Conservation (phyloP, 2,888 invertebrate species). For the Hypolimnas misippus region DNA sequence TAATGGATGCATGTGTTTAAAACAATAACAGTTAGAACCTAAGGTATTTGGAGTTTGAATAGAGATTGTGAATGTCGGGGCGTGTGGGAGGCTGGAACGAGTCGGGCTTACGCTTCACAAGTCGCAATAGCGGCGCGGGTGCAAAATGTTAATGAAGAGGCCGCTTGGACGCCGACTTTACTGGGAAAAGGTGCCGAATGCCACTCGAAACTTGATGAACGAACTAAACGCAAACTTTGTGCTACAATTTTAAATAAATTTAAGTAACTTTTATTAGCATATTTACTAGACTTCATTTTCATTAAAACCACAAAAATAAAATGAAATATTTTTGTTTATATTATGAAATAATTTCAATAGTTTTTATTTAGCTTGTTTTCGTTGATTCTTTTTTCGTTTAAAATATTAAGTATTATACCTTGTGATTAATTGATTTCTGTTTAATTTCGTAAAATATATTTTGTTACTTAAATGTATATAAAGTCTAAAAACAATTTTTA, state of each 20-base stretch:
- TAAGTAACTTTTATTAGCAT: too few relatives aligned
- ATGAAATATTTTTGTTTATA: too few relatives aligned
- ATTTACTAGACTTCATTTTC: too few relatives aligned
- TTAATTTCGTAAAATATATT: too few relatives aligned
- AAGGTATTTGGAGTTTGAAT: constrained; percentile 1
- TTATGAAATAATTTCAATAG: too few relatives aligned
- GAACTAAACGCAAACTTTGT: constrained; percentile 20
- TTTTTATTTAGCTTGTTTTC: too few relatives aligned
- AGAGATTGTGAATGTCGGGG: constrained; percentile 2
- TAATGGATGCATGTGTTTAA: not conserved
- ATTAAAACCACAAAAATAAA: too few relatives aligned
- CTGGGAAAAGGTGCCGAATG: constrained; percentile 28
- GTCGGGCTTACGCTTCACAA: not conserved
- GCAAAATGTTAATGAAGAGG: constrained; percentile 36
- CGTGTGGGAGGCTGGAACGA: constrained; percentile 5
- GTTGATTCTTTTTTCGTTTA: too few relatives aligned
- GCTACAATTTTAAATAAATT: constrained; percentile 9
- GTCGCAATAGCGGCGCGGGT: constrained; percentile 20
- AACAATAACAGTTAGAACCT: not conserved
- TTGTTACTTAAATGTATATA: too few relatives aligned
- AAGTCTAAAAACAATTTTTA: too few relatives aligned
- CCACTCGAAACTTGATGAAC: constrained; percentile 31
- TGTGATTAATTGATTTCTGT: too few relatives aligned
- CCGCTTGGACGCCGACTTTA: constrained; percentile 22
- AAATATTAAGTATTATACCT: too few relatives aligned